These are phyloP conservation scores for Lepus timidus DNA, from an alignment of 2,113 vertebrate genomes.

Conservation along the genomic window DNA sequence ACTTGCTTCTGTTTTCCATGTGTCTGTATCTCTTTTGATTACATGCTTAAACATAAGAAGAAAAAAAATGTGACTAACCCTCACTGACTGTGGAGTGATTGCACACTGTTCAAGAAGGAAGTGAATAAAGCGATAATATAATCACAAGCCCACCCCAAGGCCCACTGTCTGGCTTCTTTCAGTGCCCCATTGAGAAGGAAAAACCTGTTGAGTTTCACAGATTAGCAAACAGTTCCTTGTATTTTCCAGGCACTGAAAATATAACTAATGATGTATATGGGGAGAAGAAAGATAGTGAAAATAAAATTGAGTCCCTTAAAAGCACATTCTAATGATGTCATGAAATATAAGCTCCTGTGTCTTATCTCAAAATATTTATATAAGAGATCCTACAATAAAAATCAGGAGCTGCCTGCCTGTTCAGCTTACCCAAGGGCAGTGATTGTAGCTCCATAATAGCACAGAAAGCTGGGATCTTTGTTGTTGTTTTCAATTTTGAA, in stretches of 20 bases:
- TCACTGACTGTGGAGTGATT: conserved; percentile 22
- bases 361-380: conserved; percentile 60
- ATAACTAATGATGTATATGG: background rate
- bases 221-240: conserved; percentile 69
- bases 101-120: background rate
- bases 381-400: conserved; percentile 46
- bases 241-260: conserved; percentile 61
- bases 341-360: conserved; percentile 58
- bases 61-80: background rate
- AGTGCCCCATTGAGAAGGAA: conserved; percentile 29
- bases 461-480: background rate
- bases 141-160: background rate
- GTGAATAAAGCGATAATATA: conserved; percentile 67
- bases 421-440: background rate
- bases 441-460: background rate
- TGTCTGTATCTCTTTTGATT: background rate
- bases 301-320: conserved; percentile 64
- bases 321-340: conserved; percentile 35
- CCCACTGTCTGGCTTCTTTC: conserved; percentile 30
- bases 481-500: conserved; percentile 35
- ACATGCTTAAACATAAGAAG: conserved; percentile 57
- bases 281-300: conserved; percentile 66
- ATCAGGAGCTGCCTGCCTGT: background rate
- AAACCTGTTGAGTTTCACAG: conserved; percentile 46
- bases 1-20: conserved; percentile 17